Conservation (phyloP, 2,888 invertebrate species). For the Eueremaeus valkanovi region DNA sequence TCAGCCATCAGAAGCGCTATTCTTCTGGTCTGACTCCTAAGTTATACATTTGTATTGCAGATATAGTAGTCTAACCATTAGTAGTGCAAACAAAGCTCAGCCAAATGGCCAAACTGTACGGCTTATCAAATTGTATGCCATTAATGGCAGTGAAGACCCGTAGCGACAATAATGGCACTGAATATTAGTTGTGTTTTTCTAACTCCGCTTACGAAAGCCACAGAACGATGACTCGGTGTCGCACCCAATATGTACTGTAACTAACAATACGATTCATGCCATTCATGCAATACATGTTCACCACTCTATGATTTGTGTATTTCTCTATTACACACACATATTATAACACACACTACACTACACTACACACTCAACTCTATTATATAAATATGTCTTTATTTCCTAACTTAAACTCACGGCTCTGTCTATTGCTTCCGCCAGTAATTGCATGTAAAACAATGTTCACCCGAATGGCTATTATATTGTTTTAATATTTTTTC, state of each 20-base stretch:
- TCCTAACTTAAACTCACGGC: not conserved
- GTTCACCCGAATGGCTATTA: not conserved
- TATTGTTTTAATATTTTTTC: not conserved
- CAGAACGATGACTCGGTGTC: not conserved
- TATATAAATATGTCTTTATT: not conserved
- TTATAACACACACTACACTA: too few species aligned
- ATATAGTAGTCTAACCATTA: not conserved
- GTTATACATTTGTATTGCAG: not conserved
- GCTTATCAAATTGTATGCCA: not conserved
- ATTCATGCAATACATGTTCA: not conserved
- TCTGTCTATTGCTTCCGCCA: not conserved
- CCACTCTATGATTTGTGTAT: not conserved
- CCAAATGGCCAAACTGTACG: not conserved
- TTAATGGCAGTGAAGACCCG: not conserved
- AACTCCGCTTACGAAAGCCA: not conserved
- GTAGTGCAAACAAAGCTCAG: not conserved
- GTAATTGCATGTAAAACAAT: not conserved
- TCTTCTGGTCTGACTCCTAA: not conserved
- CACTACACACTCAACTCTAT: too few species aligned
- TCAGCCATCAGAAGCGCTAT: not conserved
- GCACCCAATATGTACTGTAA: slow-evolving; percentile 2
- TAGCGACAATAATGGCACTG: not conserved
- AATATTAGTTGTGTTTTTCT: not conserved
- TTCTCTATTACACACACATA: not conserved
- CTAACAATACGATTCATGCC: too few species aligned